Base-by-base conservation (phyloP, 2,888 invertebrate genomes). In the Pyrocoelia pectoralis region DNA sequence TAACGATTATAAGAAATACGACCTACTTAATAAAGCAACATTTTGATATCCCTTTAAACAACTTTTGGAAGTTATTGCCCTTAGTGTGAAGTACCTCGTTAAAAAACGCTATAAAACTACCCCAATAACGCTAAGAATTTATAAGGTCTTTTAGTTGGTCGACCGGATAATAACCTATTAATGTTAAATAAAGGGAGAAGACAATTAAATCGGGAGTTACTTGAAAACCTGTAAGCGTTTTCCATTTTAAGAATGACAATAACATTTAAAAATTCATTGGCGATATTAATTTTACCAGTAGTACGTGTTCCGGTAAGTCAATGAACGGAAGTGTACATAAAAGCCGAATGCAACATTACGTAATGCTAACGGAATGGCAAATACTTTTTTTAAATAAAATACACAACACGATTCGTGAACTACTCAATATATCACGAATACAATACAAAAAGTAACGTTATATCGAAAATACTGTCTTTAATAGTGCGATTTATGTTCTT, bases 101-200 rank as follows among this genome's bases (percentile, higher is more conserved):
- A 58, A 58, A 58, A 52, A 14, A n/a, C 17, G 10, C 48, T 13
- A 58, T 54, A 59, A 54, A 59, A 46, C 46, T 43, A 46, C 58
- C 51, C 50, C 52, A 43, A 58, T 58, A 58, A 58, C 51, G 33
- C 13, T 24, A 14, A 18, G 19, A 38, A 59, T 59, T 59, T 59
- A 59, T 59, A 48, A 48, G 13, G 3, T 18, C 46, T 48, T 59
- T 53, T 59, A 41, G 46, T 59, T 59, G 46, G 59, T 59, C 59
- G 53, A 59, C 53, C 15, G 41, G 59, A 59, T 24, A 24, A 24
- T 8, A 24, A 5, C 24, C 24, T 24, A 24, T 33, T 33, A 33
- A 33, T 33, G n/a, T 33, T 2, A 33, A 33, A n/a, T 33, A 33
- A 33, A 33, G 33, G 8, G 8, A 24, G 24, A 24, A 24, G 8